phyloP scores from a whole-genome alignment of 2,797 vertebrate genomes.

The Cyclopterus lumpus region DNA sequence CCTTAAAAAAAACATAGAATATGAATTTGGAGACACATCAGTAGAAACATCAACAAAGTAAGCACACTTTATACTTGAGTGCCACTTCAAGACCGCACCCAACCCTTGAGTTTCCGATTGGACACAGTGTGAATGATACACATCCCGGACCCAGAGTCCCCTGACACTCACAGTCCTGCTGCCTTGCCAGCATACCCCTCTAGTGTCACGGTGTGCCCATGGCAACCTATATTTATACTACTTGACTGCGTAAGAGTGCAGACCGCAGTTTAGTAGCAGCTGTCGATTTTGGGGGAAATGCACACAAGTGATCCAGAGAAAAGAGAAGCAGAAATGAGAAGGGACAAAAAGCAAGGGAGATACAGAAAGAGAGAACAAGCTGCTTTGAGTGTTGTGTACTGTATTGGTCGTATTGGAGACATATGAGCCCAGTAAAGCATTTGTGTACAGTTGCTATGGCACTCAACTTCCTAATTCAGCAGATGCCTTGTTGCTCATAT shows the following conservation, averaged over 20 bases:
- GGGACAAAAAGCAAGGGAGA: neutral
- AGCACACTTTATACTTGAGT: slow-evolving; percentile 5
- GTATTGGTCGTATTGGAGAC: slow-evolving; percentile 37
- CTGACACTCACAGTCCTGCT: slow-evolving; percentile 32
- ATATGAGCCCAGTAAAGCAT: slow-evolving; percentile 70
- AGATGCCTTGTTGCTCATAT: slow-evolving; percentile 83
- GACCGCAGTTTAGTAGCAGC: slow-evolving; percentile 67
- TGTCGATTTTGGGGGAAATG: slow-evolving; percentile 49
- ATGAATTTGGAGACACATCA: neutral
- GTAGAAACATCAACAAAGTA: slow-evolving; percentile 3
- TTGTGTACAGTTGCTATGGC: slow-evolving; percentile 81
- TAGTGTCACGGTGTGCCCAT: slow-evolving; percentile 76
- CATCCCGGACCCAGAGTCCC: slow-evolving; percentile 54
- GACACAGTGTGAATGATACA: slow-evolving; percentile 35
- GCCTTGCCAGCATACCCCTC: slow-evolving; percentile 63
- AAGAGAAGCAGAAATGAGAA: slow-evolving; percentile 16
- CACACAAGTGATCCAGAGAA: slow-evolving; percentile 37
- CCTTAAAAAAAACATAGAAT: neutral
- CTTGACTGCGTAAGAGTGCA: slow-evolving; percentile 56
- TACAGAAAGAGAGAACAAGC: neutral
- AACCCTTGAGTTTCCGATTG: slow-evolving; percentile 30
- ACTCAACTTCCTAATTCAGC: slow-evolving; percentile 80
- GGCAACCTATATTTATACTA: slow-evolving; percentile 84
- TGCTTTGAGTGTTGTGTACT: neutral
- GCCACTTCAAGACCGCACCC: slow-evolving; percentile 22